Percentiles rank a stretch among this genome's conserved stretches.
phyloP scores from a whole-genome alignment of 1,140 invertebrate species.

The Solen grandis region DNA sequence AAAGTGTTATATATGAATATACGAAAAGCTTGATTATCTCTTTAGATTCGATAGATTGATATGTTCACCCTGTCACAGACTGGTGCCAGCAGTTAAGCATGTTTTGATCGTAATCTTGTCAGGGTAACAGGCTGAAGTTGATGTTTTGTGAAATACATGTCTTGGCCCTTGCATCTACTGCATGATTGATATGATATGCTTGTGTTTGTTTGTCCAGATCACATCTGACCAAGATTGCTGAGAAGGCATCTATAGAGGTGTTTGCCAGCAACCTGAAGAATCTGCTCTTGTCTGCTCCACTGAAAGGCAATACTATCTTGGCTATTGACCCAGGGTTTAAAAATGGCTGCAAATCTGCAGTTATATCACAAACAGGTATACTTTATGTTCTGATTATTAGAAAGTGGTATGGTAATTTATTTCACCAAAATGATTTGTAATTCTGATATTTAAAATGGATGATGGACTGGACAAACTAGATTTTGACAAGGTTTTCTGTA shows the following conservation, averaged over 20 bases:
- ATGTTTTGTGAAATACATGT: neutral
- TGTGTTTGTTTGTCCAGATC: constrained; percentile 81
- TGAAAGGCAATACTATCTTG: constrained; percentile 89
- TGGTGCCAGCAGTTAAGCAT: no score
- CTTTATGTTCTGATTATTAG: constrained; percentile 22
- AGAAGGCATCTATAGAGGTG: constrained; percentile 90
- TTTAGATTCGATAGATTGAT: no score
- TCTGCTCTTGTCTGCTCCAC: constrained; percentile 88
- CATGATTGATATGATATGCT: neutral
- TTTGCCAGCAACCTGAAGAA: constrained; percentile 93
- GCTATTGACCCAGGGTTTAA: constrained; percentile 93
- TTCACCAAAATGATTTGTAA: no score
- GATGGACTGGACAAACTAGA: no score
- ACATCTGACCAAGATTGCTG: constrained; percentile 88
- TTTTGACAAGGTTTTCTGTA: no score
- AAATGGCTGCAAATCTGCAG: constrained; percentile 92
- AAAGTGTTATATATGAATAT: no score
- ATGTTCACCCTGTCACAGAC: no score
- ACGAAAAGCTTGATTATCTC: no score
- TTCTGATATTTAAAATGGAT: no score
- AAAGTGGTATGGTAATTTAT: no score
- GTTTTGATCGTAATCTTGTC: no score
- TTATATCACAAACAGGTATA: constrained; percentile 86
- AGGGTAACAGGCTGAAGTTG: no score
- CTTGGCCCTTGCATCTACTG: neutral